Base-by-base conservation (phyloP, 2,797 vertebrate genomes). In the Babyrousa celebensis region DNA sequence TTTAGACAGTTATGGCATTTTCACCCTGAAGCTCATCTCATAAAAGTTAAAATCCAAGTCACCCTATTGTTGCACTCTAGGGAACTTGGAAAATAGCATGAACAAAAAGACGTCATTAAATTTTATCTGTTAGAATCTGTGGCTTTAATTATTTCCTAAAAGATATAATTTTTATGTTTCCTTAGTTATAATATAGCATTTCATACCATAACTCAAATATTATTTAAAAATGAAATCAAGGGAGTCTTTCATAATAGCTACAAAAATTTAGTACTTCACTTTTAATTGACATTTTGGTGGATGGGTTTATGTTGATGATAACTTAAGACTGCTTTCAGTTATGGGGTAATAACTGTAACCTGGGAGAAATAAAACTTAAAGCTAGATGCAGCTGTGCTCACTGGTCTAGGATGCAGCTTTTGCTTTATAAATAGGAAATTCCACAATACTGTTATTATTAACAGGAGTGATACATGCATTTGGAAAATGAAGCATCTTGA, bases 301-400 rank as follows among this genome's bases (percentile, higher is more conserved):
- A 91, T 94, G 16, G 15, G 40, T 90, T 97, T 96, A 95, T 56
- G 25, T 85, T 78, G 58, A 92, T 65, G 68, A 72, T 75, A 93
- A 97, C 78, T 89, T 77, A 79, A 89, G 15, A 3, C 27, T 92
- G 43, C 27, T 62, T 95, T 90, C 12, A 83, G 52, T 74, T 94
- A 97, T 25, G 16, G 72, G 14, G 15, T 68, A 95, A 82, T 92
- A 93, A 96, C 16, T 78, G 0, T 52, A 91, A 83, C 25, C 12
- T 27, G 29, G 68, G 27, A 85, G 25, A 96, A 91, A 89, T 43
- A 87, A 96, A 96, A 32, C 5, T 21, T 74, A 20, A 79, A 84
- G 12, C 3, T 87, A 92, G 6, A 56, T 93, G 78, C 36, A 58
- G 58, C 16, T 90, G 7, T 36, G 43, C 88, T 92, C n/a, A 67